phyloP scores from a whole-genome alignment of 1,140 invertebrate genomes.

The Neodiprion virginianus region DNA sequence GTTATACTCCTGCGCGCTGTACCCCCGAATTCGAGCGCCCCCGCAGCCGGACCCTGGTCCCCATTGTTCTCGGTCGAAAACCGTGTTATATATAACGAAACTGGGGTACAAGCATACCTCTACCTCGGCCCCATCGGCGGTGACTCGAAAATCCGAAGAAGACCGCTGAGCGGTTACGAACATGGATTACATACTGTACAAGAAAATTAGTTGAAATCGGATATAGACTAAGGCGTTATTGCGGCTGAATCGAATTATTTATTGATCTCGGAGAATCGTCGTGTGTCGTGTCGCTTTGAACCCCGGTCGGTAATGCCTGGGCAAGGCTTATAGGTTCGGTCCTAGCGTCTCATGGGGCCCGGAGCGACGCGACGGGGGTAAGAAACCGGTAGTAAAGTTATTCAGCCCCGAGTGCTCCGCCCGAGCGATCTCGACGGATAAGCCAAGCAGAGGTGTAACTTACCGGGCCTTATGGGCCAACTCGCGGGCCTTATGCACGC shows the following conservation, averaged over 20 bases:
- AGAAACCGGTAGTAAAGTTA: conserved; percentile 61
- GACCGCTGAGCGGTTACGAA: no score
- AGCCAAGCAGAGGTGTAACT: conserved; percentile 58
- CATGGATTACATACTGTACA: no score
- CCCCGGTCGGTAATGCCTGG: no score
- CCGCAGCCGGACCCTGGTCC: not conserved
- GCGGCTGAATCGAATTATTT: no score
- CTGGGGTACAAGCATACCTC: not conserved
- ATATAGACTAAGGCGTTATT: no score
- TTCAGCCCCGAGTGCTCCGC: conserved; percentile 49
- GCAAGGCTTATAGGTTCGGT: not conserved
- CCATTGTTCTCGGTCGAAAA: not conserved
- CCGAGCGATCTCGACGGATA: conserved; percentile 54
- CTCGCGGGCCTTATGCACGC: conserved; percentile 1
- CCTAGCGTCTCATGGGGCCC: not conserved
- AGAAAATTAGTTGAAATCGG: no score
- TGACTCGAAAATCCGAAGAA: not conserved
- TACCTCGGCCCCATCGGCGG: no score
- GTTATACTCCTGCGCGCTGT: no score
- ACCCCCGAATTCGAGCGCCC: not conserved
- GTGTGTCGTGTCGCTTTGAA: no score
- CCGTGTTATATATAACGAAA: no score
- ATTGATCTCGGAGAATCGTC: no score
- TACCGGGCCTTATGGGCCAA: conserved; percentile 44
- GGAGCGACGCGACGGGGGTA: conserved; percentile 15